Evolutionary conservation across 2,113 vertebrate genomes (phyloP), one percentile per base, ranked within the genome.

Genomic region (Pao palembangensis): DNA sequence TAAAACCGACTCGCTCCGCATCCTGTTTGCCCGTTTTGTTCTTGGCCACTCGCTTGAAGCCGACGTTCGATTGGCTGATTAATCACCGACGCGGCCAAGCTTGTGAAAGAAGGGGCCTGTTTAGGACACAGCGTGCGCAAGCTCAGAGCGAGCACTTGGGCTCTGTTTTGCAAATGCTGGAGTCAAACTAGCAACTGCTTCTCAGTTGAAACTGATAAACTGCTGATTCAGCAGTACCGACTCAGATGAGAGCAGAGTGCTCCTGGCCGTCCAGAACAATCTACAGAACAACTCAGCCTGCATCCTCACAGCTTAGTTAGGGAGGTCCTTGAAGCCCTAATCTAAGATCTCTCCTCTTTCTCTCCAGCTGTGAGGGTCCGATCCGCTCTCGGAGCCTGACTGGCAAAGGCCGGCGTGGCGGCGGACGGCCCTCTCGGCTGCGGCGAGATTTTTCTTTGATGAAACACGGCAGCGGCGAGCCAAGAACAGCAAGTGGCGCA

Each of bases 401-500:
- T 52, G 65, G 75, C 75, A 72, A 67, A 78, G 55, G 47, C 71
- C 74, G 47, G 78, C 64, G 52, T 85, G 77, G 51, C 61, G 52
- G 80, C 71, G 69, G 71, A 80, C 69, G 59, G 84, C 78, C 56
- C 57, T 58, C 87, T 68, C 79, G 51, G 10, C 75, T 6, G 53
- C 73, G 78, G 80, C 90, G 78, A 71, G 87, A 91, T 91, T 92
- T 89, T 90, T 92, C 89, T 92, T 91, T 90, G 92, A 92, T 92
- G 91, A 91, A 92, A 88, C 89, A 82, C 80, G 85, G 76, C 66
- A 71, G 76, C 55, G 55, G 43, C 62, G 74, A 82, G 91, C 91
- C 91, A 92, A 92, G 85, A 93, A 92, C 79, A 92, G 91, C 89
- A 92, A 91, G 89, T 91, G 89, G 82, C 90, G 87, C 87, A 81